Base-by-base conservation (phyloP, 2,888 invertebrate species). In the Pimpla rufipes region DNA sequence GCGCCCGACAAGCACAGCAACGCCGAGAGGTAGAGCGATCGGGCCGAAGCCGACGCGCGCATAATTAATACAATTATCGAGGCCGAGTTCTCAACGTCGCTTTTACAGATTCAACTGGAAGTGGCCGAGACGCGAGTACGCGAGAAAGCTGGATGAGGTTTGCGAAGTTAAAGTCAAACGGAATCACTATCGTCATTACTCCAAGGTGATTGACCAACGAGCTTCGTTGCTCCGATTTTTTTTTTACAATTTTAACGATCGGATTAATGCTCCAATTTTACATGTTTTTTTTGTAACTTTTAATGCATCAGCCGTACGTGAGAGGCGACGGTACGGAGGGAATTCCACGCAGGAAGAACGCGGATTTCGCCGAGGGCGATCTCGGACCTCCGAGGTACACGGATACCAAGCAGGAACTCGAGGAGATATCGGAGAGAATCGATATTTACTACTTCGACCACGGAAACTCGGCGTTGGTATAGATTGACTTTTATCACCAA, bases 381-480 rank as follows among this genome's bases (percentile, higher is more conserved):
- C 37, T 23, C 0, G 74, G 71, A n/a, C 81, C 40, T 77, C 79
- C 64, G 29, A 78, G 57, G 29, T 71, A 62, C 29, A 79, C 35
- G 40, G 23, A 71, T 13, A 3, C 45, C 62, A 71, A 77, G 52
- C 21, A 55, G 52, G 75, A 85, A n/a, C 42, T 81, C 16, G 77
- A 77, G 50, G 86, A 87, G 67, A 70, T 79, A 23, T 81, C 90
- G 3, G 93, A 94, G 81, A 94, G 93, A 88, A 95, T 96, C 8
- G 96, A 96, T 84, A 94, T 96, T 64, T 96, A 96, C 91, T 96
- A 95, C 83, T 96, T 96, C 86, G 96, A 96, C 89, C 96, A 96
- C 88, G 96, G 96, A 64, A 95, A 95, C 88, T 94, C 95, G 0
- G 94, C 95, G 94, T 95, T 91, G 90, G 93, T 90, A 86, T 66